These are phyloP conservation scores for Symphodus melops DNA, from an alignment of 2,113 vertebrate species.

Conservation along the genomic window DNA sequence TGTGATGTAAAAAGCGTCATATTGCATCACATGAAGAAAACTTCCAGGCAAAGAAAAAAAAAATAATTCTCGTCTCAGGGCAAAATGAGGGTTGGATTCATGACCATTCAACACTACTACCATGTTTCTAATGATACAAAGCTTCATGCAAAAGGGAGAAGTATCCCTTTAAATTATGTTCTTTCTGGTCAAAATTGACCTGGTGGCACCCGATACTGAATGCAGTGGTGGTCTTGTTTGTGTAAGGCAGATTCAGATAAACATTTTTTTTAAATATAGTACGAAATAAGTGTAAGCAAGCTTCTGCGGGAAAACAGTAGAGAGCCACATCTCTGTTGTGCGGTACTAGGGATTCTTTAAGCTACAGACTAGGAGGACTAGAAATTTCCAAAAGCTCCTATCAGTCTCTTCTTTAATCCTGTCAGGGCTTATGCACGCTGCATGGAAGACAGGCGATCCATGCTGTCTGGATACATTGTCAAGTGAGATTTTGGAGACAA, in stretches of 20 bases:
- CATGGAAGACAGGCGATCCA: conserved; percentile 65
- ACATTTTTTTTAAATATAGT: no score
- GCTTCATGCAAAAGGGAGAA: no score
- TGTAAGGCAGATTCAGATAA: neutral
- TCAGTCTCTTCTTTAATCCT: conserved; percentile 72
- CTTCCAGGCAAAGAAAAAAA: no score
- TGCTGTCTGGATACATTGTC: conserved; percentile 68
- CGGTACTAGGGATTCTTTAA: conserved; percentile 41
- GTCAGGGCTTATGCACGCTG: conserved; percentile 58
- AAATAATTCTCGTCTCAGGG: no score
- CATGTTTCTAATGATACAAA: no score
- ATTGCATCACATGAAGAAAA: no score
- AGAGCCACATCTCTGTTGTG: conserved; percentile 28
- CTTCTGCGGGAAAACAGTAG: neutral
- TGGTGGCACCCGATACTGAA: no score
- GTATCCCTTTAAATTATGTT: no score
- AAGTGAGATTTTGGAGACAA: conserved; percentile 71
- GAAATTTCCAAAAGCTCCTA: conserved; percentile 53
- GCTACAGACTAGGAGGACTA: conserved; percentile 36
- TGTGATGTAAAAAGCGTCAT: no score
- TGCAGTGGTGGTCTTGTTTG: neutral
- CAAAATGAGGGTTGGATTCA: no score
- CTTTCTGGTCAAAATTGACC: no score
- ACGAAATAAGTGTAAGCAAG: conserved; percentile 9
- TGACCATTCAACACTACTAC: no score